Base-by-base conservation (phyloP, 1,140 invertebrate species). In the Hycleus phaleratus region DNA sequence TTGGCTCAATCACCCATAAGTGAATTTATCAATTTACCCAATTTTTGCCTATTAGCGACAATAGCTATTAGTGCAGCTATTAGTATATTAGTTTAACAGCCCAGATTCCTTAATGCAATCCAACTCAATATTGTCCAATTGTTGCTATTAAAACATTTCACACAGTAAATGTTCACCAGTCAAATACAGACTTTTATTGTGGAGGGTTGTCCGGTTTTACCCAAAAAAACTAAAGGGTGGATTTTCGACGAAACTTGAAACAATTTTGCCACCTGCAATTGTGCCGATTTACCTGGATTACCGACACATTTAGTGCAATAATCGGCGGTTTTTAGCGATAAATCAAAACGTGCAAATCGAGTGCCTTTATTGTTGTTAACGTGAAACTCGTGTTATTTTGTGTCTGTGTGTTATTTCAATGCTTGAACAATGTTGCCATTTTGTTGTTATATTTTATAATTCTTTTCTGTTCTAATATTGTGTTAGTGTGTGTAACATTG, bases 21-120 rank as follows among this genome's bases (percentile, higher is more conserved):
- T 73, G 72, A 74, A 73, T 72, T 74, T 74, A 74, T 74, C 72
- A 74, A 74, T 74, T 74, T 74, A 74, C 72, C 70, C 72, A 74
- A 74, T 74, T 74, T 74, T 72, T 73, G 70, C 71, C 72, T 70
- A 74, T 74, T 74, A 74, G 70, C 68, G 65, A 71, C 70, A 73
- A 71, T 72, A 68, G 68, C 69, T 72, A 73, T 73, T 73, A 73
- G 70, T 71, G 66, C 69, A 69, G 71, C 71, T 69, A 71, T 71
- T 71, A 71, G 70, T 71, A 67, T 68, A 72, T 71, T 71, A 71
- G 71, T 70, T 72, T 71, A 72, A 72, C 66, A 68, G 69, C 65
- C 63, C 70, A 70, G 71, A 73, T 73, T 73, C 71, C 65, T 71
- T 73, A 73, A 73, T 73, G 71, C 71, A 73, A 73, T 73, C 66